Conservation (phyloP, 2,888 invertebrate species). For the Cerastis leucographa region DNA sequence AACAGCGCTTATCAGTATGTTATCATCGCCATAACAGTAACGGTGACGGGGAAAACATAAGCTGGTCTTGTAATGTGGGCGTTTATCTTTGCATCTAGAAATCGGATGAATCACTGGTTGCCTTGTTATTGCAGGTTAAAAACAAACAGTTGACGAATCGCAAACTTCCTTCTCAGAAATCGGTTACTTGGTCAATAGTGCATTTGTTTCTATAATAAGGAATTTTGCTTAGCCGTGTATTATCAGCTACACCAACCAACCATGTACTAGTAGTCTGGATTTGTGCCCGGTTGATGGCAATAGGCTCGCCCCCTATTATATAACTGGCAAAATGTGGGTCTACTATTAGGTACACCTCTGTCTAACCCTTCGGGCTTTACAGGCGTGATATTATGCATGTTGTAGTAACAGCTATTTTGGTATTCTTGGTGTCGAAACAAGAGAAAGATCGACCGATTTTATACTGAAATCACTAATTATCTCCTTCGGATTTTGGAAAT, state of each 20-base stretch:
- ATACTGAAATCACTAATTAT: not conserved
- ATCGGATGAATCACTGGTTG: slow-evolving; percentile 26
- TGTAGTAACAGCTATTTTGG: not conserved
- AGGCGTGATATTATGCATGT: no score
- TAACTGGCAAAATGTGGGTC: no score
- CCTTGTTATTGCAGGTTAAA: not conserved
- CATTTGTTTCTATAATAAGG: not conserved
- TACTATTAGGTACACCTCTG: no score
- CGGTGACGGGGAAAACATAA: not conserved
- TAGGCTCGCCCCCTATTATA: no score
- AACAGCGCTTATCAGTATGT: slow-evolving; percentile 27
- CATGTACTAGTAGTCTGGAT: no score
- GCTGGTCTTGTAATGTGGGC: slow-evolving; percentile 1
- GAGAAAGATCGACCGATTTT: not conserved
- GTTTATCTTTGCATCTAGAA: slow-evolving; percentile 40
- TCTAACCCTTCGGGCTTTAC: no score
- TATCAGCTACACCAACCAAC: no score
- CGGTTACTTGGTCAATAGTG: not conserved
- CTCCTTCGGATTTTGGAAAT: not conserved
- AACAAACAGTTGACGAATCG: slow-evolving; percentile 24
- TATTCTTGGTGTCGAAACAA: not conserved
- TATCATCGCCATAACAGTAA: slow-evolving; percentile 21
- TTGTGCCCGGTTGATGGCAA: no score
- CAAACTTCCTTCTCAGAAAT: slow-evolving; percentile 12
- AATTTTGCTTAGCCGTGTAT: not conserved